These are phyloP conservation scores for Octomys mimax DNA, from an alignment of 2,797 vertebrate genomes.

Conservation along the genomic window DNA sequence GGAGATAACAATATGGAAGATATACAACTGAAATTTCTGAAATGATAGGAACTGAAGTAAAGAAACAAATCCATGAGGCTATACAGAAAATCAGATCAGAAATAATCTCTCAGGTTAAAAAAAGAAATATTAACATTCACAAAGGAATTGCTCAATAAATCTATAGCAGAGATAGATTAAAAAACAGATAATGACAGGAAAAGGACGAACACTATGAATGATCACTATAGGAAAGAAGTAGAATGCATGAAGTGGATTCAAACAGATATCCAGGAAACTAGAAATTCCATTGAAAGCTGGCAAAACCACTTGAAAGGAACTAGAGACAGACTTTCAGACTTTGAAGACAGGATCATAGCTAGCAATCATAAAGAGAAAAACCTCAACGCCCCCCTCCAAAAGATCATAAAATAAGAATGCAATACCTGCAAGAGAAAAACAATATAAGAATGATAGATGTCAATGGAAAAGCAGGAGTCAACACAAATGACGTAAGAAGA, in stretches of 20 bases:
- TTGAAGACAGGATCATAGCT: not conserved
- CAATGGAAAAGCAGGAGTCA: not conserved
- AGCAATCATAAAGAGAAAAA: not conserved
- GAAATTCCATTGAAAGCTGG: not conserved
- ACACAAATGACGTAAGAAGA: not conserved
- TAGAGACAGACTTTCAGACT: not conserved
- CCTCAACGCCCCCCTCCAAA: not conserved
- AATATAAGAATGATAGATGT: not conserved
- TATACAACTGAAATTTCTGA: not conserved
- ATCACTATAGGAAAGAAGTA: not conserved
- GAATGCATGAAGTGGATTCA: not conserved
- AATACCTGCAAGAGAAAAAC: not conserved
- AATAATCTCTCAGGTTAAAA: not conserved
- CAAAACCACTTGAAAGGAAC: not conserved
- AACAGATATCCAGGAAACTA: not conserved
- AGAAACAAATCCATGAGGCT: not conserved
- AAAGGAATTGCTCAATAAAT: not conserved
- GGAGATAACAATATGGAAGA: not conserved
- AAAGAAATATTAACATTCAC: not conserved
- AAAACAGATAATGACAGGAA: not conserved
- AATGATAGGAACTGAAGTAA: not conserved
- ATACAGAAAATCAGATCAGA: not conserved
- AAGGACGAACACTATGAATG: not conserved
- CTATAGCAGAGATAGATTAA: not conserved
- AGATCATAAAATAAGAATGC: not conserved